Base-by-base conservation (phyloP, 2,888 invertebrate genomes). In the Bembecia ichneumoniformis region DNA sequence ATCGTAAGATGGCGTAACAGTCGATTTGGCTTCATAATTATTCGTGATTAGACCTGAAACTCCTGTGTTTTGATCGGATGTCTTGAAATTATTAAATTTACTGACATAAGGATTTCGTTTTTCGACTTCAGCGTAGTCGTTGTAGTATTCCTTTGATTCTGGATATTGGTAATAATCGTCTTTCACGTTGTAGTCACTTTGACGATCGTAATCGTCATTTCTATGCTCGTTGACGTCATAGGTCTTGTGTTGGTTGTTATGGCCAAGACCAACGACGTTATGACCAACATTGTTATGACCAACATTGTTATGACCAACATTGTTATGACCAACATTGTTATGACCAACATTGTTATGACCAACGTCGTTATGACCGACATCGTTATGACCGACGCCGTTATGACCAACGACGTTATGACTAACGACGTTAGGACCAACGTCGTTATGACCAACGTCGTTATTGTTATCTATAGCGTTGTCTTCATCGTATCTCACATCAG, bases 401-500 rank as follows among this genome's bases (percentile, higher is more conserved):
- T 51, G 17, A 9, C 43, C 48, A 3, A 47, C 46, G n/a, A 55
- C 56, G 35, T 56, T 40, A 10, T 57, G 9, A 11, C 36, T 47
- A 3, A 47, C 46, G n/a, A 55, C 56, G 35, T 56, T 40, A 7
- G 57, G n/a, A 11, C 43, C 47, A 3, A 47, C 46, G 11, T 55
- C 56, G 34, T 56, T 40, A 10, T 57, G 9, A 11, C 43, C 48
- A 3, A 47, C 44, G n/a, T 55, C 56, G 35, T 56, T 40, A 10
- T 57, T 40, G 51, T 61, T 53, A n/a, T 60, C 57, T 35, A 66
- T 64, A 1, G 58, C 57, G 15, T 64, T 68, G 3, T 71, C 71
- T 7, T 74, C 71, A 55, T 90, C 89, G 57, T 91, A 91, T 77
- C 89, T 84, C 0, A 91, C 91, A 54, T 91, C 89, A 2, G 92